Conservation (phyloP, 2,113 vertebrate genomes). For the Phalacrocorax carbo region DNA sequence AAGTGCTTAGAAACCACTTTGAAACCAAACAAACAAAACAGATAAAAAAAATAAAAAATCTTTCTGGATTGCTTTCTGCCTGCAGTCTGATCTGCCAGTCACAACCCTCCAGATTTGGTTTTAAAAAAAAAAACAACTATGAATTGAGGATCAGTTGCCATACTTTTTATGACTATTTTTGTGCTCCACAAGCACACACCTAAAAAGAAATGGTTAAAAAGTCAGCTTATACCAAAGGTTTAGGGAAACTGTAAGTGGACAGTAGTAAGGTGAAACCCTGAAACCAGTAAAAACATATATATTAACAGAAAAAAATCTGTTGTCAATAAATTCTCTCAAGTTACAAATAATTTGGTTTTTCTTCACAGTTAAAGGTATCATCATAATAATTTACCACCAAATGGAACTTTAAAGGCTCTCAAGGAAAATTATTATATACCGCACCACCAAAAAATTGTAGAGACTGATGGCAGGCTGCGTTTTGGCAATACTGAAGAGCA, state of each 20-base stretch:
- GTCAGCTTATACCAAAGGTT: background rate
- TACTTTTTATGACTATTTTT: background rate
- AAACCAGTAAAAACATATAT: background rate
- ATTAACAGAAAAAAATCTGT: background rate
- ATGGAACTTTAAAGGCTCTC: background rate
- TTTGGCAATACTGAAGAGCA: background rate
- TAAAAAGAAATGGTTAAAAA: background rate
- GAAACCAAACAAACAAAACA: constrained; percentile 32
- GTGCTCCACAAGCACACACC: background rate
- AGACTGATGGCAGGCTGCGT: background rate
- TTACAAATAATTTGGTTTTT: background rate
- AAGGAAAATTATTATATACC: background rate
- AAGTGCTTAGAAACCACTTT: constrained; percentile 37
- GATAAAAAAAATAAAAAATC: background rate
- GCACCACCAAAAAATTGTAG: background rate
- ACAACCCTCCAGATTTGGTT: background rate
- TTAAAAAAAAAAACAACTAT: background rate
- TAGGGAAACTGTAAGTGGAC: background rate
- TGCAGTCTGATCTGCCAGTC: background rate
- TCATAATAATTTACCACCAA: background rate
- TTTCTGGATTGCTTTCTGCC: background rate
- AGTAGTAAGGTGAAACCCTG: background rate
- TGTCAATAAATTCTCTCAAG: background rate
- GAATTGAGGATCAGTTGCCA: background rate
- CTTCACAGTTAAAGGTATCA: background rate